Evolutionary conservation across 2,888 invertebrate genomes (phyloP), one percentile per base, ranked within the genome.

Genomic region (Steinernema scapterisci): DNA sequence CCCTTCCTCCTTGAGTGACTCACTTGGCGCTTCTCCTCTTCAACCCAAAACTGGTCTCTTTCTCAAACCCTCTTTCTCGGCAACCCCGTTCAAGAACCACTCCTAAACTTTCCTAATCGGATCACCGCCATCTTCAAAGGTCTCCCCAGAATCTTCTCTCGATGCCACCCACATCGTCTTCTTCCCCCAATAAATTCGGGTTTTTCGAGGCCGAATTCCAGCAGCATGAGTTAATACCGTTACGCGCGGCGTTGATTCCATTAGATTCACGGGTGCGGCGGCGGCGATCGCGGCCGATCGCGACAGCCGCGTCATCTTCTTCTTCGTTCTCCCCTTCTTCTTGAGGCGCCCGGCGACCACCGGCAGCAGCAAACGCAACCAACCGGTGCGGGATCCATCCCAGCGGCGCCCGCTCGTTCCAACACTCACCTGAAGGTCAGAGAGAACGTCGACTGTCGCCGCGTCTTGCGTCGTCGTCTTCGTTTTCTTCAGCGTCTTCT

Each of bases 351-450:
- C 63, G 6, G 2, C 63, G 63, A 25, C 54, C 54, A 48, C 52
- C 52, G 23, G 23, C 21, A 21, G 38, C 38, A 38, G 38, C 38
- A 38, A 23, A 52, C 52, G 63, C 25, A 11, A 23, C 54, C 54
- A 25, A 31, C 16, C 63, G 19, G 7, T 48, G 63, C 13, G 63
- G 9, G 63, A 25, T 27, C 31, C 63, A 13, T n/a, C 31, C 31
- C 63, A 31, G 19, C 38, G 16, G 63, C 63, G 27, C 38, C n/a
- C 25, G 25, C 63, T 63, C 63, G 63, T 63, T 63, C 63, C 63
- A 63, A 63, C 63, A 63, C 63, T 63, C 63, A 63, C 63, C 63
- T 63, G 63, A 63, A 63, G 63, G 63, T 63, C 63, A 63, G 63
- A 63, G 63, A 63, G 31, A 31, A 63, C 63, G 63, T 54, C 54